Evolutionary conservation across 2,113 vertebrate genomes (phyloP).

Genomic region (Varanus salvator): DNA sequence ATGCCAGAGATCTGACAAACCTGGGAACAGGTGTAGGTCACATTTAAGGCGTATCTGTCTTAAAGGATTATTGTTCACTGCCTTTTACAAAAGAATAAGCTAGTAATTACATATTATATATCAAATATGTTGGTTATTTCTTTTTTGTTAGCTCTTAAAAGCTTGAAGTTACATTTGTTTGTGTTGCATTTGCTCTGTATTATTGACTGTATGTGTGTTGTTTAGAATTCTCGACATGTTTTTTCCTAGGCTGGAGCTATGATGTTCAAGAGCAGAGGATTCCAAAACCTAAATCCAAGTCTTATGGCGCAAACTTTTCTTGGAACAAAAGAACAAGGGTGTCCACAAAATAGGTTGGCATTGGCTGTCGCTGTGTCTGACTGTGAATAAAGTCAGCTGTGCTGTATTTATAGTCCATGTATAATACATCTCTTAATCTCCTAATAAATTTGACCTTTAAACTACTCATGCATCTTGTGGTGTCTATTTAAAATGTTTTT

Average conservation of each 20-base stretch:
- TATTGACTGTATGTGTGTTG: constrained; percentile 56
- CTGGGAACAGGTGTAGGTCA: neutral
- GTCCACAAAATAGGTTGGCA: constrained; percentile 90
- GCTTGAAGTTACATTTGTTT: constrained; percentile 46
- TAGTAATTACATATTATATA: constrained; percentile 46
- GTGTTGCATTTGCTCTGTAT: constrained; percentile 42
- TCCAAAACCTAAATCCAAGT: constrained; percentile 93
- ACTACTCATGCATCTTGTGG: constrained; percentile 73
- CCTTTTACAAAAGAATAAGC: constrained; percentile 30
- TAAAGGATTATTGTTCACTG: constrained; percentile 30
- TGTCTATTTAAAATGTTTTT: constrained; percentile 82
- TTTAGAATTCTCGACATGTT: constrained; percentile 64
- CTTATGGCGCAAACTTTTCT: constrained; percentile 97
- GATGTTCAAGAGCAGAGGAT: constrained; percentile 89
- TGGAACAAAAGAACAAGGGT: constrained; percentile 97
- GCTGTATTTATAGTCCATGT: constrained; percentile 80
- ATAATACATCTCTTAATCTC: constrained; percentile 80
- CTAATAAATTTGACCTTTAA: constrained; percentile 86
- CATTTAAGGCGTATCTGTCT: constrained; percentile 32
- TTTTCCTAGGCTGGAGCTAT: constrained; percentile 92
- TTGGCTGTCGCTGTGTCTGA: constrained; percentile 73
- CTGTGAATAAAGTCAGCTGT: constrained; percentile 84
- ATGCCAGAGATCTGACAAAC: constrained; percentile 1
- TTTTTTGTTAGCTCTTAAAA: constrained; percentile 45
- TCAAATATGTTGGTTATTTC: constrained; percentile 51